Evolutionary conservation across 1,140 invertebrate species (phyloP), one percentile per base, ranked within the genome.

Genomic region (Philotrypesis tridentata): DNA sequence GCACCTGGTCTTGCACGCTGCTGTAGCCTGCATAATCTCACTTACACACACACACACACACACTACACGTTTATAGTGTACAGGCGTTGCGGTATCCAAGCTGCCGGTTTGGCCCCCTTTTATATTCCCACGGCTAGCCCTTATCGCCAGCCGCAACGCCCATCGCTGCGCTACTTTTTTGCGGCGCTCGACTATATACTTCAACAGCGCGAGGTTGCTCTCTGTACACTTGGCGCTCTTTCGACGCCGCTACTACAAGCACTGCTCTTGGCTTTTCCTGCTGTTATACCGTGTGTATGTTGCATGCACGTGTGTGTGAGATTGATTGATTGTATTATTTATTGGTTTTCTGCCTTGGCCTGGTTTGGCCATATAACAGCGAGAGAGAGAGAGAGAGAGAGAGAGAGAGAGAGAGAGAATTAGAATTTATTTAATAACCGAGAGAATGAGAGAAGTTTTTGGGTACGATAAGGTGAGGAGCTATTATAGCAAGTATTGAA

Each of bases 71-170:
- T n/a, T n/a, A n/a, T n/a, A n/a, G n/a, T 43, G 8, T 43, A 43
- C 12, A 55, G 48, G 48, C 48, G 21, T 55, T 17, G 43, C 43
- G 40, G 40, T 43, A 43, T 11, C 40, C 40, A 43, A 43, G 40
- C 43, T 48, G 43, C 48, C 17, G 25, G 21, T 25, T 17, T 71
- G 65, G 27, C 29, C 67, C 76, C 48, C 48, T 79, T 79, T 78
- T 55, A 37, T 60, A 37, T 60, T 79, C 27, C 67, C 14, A 27
- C 29, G 8, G 67, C 31, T 33, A 12, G 65, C 65, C 67, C 67
- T 79, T 79, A 70, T 79, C 67, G 67, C 65, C 8, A 21, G 21
- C 2, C 67, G 29, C 40, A 48, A 68, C 76, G 65, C 40, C 60
- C 60, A 65, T 65, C 60, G 6, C 63, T 48, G n/a, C 33, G 40